A percentile compares a stretch with the other conserved stretches of the same genome.
phyloP scores from a whole-genome alignment of 2,888 invertebrate species.

The Malthinus flaveolus region DNA sequence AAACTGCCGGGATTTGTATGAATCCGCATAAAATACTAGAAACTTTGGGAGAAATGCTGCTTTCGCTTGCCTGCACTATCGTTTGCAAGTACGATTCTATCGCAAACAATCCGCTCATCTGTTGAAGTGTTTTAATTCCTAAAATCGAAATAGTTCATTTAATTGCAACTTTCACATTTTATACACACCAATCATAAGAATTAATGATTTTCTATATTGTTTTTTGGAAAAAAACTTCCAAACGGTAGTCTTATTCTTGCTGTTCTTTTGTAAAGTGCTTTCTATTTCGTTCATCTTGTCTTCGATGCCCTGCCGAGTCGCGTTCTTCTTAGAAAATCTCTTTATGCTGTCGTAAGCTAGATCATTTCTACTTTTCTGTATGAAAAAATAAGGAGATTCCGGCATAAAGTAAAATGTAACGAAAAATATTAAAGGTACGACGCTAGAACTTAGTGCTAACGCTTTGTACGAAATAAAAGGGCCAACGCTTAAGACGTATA shows the following conservation, averaged over 20 bases:
- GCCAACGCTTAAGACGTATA: constrained; percentile 49
- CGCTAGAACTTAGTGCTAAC: constrained; percentile 43
- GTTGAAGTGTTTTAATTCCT: constrained; percentile 63
- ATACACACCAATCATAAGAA: background rate
- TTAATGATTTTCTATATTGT: background rate
- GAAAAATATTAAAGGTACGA: constrained; percentile 49
- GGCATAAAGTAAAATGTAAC: constrained; percentile 51
- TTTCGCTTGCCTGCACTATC: constrained; percentile 60
- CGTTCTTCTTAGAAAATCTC: constrained; percentile 35
- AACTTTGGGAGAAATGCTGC: constrained; percentile 58
- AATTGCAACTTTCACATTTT: background rate
- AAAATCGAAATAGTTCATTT: background rate
- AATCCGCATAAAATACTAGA: constrained; percentile 64
- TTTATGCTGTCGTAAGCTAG: constrained; percentile 37
- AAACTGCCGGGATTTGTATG: constrained; percentile 58
- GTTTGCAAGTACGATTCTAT: constrained; percentile 65
- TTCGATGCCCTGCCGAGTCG: constrained; percentile 48
- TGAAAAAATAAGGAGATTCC: constrained; percentile 54
- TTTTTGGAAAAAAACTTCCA: background rate
- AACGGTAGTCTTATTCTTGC: background rate
- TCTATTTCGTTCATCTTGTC: constrained; percentile 33
- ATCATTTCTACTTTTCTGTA: constrained; percentile 47
- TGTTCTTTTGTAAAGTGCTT: background rate
- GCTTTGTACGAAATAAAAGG: constrained; percentile 49
- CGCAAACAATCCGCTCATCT: constrained; percentile 63